These are phyloP conservation scores for Philypnodon macrostomus DNA, from an alignment of 2,797 vertebrate species.

Conservation along the genomic window DNA sequence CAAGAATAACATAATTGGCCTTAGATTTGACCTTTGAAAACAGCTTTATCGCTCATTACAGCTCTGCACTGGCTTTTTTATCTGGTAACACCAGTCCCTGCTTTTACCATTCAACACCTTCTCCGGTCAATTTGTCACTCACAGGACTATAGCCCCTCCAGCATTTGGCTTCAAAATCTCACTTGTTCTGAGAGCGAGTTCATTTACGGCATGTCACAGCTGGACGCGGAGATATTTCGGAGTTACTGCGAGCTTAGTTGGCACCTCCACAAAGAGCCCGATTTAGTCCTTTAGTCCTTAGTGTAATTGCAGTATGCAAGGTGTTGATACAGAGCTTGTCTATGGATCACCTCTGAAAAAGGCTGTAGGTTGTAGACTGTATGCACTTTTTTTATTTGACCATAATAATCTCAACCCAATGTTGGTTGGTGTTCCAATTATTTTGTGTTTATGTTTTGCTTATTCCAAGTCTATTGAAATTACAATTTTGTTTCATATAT, in stretches of 20 bases:
- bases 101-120: slow-evolving; percentile 14
- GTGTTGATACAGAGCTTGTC: no score
- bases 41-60: background rate
- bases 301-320: no score
- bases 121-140: slow-evolving; percentile 4
- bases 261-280: slow-evolving; percentile 3
- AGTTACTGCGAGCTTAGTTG: slow-evolving; percentile 1
- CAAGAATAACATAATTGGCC: background rate
- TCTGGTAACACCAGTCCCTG: background rate
- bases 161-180: slow-evolving; percentile 10
- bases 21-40: slow-evolving; percentile 1
- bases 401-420: no score
- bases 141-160: background rate
- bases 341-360: no score
- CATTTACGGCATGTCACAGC: slow-evolving; percentile 8
- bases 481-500: no score
- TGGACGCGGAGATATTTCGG: slow-evolving; percentile 8
- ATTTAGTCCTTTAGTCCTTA: slow-evolving; percentile 4
- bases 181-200: slow-evolving; percentile 12
- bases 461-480: no score
- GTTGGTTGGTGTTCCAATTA: no score
- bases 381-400: no score
- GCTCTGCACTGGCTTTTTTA: background rate
- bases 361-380: background rate
- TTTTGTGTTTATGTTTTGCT: no score